phyloP scores from a whole-genome alignment of 2,888 invertebrate genomes.

The Temnothorax rugatulus region DNA sequence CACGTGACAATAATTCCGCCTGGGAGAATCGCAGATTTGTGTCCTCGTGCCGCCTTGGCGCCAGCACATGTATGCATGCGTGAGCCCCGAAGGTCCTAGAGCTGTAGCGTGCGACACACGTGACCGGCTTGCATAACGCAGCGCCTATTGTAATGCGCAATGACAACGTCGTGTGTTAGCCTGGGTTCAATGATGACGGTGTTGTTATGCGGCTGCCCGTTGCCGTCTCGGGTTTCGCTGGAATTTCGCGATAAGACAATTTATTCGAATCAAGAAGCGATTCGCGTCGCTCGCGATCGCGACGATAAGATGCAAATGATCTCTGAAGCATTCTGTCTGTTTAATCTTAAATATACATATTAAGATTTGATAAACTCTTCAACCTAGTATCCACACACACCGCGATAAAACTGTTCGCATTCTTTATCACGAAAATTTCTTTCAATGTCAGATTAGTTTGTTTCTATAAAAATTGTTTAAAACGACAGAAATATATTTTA shows the following conservation, averaged over 20 bases:
- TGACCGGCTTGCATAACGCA: conserved; percentile 79
- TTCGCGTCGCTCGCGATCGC: not conserved
- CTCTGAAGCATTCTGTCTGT: not conserved
- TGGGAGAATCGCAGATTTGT: conserved; percentile 34
- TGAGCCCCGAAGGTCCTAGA: conserved; percentile 60
- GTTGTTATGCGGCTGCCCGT: conserved; percentile 61
- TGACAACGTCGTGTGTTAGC: conserved; percentile 75
- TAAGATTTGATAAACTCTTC: not conserved
- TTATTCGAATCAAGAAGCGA: conserved; percentile 16
- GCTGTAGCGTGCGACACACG: conserved; percentile 72
- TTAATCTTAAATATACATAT: not conserved
- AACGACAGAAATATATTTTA: not conserved
- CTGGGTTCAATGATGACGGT: conserved; percentile 60
- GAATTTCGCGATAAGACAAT: conserved; percentile 37
- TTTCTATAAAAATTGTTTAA: too few relatives aligned
- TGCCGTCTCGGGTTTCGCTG: not conserved
- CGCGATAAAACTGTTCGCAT: too few relatives aligned
- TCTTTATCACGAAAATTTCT: not conserved
- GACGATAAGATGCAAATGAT: not conserved
- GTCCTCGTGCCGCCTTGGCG: conserved; percentile 39
- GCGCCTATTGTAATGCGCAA: conserved; percentile 74
- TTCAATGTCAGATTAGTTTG: not conserved
- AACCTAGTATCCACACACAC: too few relatives aligned
- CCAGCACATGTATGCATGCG: conserved; percentile 70
- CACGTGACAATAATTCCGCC: conserved; percentile 81